Percentiles rank a stretch among this genome's conserved stretches.
Evolutionary conservation across 1,140 invertebrate species (phyloP).

Genomic region (Drosophila equinoxialis): DNA sequence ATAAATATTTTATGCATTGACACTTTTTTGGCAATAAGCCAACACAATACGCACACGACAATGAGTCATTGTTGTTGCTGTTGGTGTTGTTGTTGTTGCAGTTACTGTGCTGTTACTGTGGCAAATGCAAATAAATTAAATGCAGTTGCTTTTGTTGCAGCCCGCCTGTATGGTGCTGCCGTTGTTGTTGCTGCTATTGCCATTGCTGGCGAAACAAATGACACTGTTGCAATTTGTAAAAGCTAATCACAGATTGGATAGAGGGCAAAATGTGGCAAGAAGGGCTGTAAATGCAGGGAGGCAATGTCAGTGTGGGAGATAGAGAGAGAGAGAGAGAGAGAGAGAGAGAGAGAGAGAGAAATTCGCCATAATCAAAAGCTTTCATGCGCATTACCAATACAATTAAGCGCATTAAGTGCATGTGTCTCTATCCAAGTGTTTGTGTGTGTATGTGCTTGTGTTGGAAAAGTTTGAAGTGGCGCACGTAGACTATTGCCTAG

Average conservation of each 20-base stretch:
- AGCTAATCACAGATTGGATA: constrained; percentile 66
- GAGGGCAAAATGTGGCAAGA: not conserved
- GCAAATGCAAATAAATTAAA: constrained; percentile 71
- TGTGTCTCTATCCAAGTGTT: constrained; percentile 28
- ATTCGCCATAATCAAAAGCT: constrained; percentile 65
- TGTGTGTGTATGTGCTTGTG: constrained; percentile 7
- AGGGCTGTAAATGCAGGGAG: not conserved
- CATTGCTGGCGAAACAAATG: constrained; percentile 57
- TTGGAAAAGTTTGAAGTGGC: constrained; percentile 57
- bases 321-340: constrained; percentile 33
- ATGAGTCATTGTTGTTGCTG: constrained; percentile 52
- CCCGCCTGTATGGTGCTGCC: constrained; percentile 26
- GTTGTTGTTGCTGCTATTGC: constrained; percentile 19
- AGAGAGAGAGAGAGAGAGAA: constrained; percentile 34
- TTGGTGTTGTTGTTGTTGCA: constrained; percentile 37
- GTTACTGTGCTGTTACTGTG: constrained; percentile 13
- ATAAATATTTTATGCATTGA: constrained; percentile 69
- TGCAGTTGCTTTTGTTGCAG: constrained; percentile 47
- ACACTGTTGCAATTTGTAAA: constrained; percentile 74
- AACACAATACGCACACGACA: constrained; percentile 55
- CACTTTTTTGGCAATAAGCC: constrained; percentile 63
- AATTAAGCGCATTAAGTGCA: constrained; percentile 62
- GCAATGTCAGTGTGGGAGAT: not conserved
- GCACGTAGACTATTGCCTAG: constrained; percentile 41
- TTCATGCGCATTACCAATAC: constrained; percentile 74